These are phyloP conservation scores for Agrypnus murinus DNA, from an alignment of 2,888 invertebrate species.

Conservation along the genomic window DNA sequence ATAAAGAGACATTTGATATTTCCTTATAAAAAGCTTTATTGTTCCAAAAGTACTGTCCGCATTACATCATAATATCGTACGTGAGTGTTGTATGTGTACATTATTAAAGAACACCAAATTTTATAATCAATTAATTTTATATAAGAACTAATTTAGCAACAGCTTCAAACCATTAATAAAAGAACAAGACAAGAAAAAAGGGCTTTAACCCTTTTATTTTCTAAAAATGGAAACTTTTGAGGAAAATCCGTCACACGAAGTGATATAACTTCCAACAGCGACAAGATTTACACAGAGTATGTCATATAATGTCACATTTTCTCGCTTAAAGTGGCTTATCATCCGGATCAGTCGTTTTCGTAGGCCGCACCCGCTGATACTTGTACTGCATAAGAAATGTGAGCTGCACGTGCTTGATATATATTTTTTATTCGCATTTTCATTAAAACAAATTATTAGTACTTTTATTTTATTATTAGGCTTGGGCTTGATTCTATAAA, in stretches of 20 bases:
- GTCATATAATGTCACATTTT: constrained; percentile 51
- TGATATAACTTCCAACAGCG: constrained; percentile 31
- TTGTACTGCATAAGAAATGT: constrained; percentile 46
- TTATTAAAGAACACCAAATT: too few relatives aligned
- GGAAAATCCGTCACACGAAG: background rate
- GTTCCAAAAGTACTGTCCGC: background rate
- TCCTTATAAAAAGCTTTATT: constrained; percentile 2
- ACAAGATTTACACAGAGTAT: constrained; percentile 42
- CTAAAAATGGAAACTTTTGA: constrained; percentile 15
- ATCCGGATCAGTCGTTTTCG: constrained; percentile 51
- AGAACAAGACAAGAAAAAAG: too few relatives aligned
- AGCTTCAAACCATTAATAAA: too few relatives aligned
- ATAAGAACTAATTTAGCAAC: too few relatives aligned
- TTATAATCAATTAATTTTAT: too few relatives aligned
- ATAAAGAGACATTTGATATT: constrained; percentile 7
- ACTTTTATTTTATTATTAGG: too few relatives aligned
- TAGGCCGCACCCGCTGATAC: constrained; percentile 43
- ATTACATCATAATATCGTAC: background rate
- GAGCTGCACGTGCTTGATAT: constrained; percentile 48
- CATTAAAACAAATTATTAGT: constrained; percentile 16
- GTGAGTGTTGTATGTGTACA: background rate
- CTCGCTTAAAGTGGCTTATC: constrained; percentile 57
- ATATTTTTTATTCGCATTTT: constrained; percentile 21
- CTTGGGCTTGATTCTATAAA: too few relatives aligned
- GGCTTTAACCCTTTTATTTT: too few relatives aligned